Evolutionary conservation across 2,888 invertebrate genomes (phyloP), one percentile per base, ranked within the genome.

Genomic region (Ethmia dodecea): DNA sequence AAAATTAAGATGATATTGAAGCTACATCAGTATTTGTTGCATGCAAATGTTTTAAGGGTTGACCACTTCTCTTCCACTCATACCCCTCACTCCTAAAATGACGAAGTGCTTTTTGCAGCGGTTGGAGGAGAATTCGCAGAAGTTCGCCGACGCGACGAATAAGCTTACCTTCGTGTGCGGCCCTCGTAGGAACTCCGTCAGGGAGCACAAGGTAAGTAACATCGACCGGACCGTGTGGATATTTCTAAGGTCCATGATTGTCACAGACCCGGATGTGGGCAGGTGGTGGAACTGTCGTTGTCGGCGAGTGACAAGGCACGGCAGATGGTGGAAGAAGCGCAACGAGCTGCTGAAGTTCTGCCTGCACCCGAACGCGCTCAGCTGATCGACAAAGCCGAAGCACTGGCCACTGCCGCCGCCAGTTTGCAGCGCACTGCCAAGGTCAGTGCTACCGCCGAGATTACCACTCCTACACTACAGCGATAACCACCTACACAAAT

Each of bases 371-470:
- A 24, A 42, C 14, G 16, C 4, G 20, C 30, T 2, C 31, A 36
- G 3, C 42, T 62, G 11, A 47, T 49, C 11, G 10, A 11, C 1
- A 33, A 28, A 3, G 58, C 57, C 0, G 39, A 51, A 0, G 39
- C 15, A 1, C 44, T 54, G 2, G 53, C 50, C 3, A 55, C 55
- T 28, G 52, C 56, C 8, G 53, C 60, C 0, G 47, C 54, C 6
- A 36, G 44, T 2, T 38, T 63, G 2, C 42, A 57, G 1, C 46
- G 48, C 11, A 50, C 48, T 15, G 55, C 55, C 0, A 59, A 63
- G 57, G 66, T 64, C 34, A 36, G 13, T n/a, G n/a, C n/a, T n/a
- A n/a, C n/a, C n/a, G n/a, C n/a, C n/a, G n/a, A n/a, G n/a, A n/a
- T n/a, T n/a, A n/a, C n/a, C n/a, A n/a, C n/a, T n/a, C n/a, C n/a